phyloP scores from a whole-genome alignment of 2,797 vertebrate genomes.

The Cichlasoma orientale region DNA sequence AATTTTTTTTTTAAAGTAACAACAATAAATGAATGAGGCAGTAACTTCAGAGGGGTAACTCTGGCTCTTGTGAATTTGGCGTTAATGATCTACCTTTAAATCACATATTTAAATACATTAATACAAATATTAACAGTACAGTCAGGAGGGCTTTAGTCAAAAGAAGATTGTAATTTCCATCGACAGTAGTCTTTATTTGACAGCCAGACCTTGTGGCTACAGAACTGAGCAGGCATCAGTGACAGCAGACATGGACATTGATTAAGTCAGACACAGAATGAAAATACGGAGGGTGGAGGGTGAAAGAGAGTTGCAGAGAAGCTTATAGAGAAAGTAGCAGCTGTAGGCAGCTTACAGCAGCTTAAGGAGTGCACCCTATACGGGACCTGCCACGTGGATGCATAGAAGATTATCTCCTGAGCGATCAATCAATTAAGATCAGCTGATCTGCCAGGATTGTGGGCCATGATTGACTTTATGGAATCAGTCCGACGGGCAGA shows the following conservation, averaged over 20 bases:
- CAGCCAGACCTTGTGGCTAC: not conserved
- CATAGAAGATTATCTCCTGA: too few relatives aligned
- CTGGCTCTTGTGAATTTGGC: not conserved
- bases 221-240: not conserved
- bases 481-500: too few relatives aligned
- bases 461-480: too few relatives aligned
- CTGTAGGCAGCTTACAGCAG: not conserved
- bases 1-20: not conserved
- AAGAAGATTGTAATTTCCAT: not conserved
- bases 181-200: not conserved
- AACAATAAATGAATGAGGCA: not conserved
- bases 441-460: too few relatives aligned
- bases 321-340: not conserved
- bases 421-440: too few relatives aligned
- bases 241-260: not conserved
- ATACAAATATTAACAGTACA: not conserved
- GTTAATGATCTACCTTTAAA: not conserved
- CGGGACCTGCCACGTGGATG: too few relatives aligned
- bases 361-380: too few relatives aligned
- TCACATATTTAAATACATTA: not conserved
- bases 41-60: too few relatives aligned
- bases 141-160: not conserved
- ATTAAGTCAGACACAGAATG: not conserved
- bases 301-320: not conserved
- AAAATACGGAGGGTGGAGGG: not conserved